Base-by-base conservation (phyloP, 2,888 invertebrate species). In the Chymomyza fuscimana region DNA sequence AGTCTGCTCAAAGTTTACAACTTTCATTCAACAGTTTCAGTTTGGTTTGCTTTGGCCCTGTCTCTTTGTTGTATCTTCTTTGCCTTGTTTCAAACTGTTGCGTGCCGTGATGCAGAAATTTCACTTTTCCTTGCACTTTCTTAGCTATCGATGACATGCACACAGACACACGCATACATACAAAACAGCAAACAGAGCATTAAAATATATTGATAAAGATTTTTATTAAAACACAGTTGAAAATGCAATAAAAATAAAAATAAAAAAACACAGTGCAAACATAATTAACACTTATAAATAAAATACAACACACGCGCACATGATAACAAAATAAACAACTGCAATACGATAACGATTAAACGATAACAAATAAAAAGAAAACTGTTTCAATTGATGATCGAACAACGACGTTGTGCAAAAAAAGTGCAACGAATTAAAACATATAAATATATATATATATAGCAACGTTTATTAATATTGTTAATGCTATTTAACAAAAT, bases 181-280 rank as follows among this genome's bases (percentile, higher is more conserved):
- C 51, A 3, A 9, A 51, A n/a, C 16, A 16, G 19, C 16, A 54
- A 54, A n/a, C 16, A 54, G 52, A 54, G 16, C 40, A 46, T 12
- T 4, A 46, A 46, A 32, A 7, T 7, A 3, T 46, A 46, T 46
- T 46, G 12, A 12, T 46, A 12, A 46, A 6, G 40, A 25, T 12
- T 46, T 46, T 46, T 10, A 1, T 46, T 46, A 10, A 61, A 32
- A 32, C 32, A 46, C 15, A 63, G 22, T 50, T 60, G 7, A 52
- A 67, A 65, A 46, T 46, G 88, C 73, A 67, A 67, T 25, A 69
- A 66, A 56, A 3, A 3, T 5, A 7, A 32, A 32, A 69, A 66
- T 52, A 3, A 3, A 32, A 7, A 32, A 32, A 46, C 40, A 46
- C 40, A 46, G 40, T 46, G 40, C 12, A 46, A 46, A 46, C 40